Conservation (phyloP, 2,888 invertebrate genomes). For the Exephanes ischioxanthus region DNA sequence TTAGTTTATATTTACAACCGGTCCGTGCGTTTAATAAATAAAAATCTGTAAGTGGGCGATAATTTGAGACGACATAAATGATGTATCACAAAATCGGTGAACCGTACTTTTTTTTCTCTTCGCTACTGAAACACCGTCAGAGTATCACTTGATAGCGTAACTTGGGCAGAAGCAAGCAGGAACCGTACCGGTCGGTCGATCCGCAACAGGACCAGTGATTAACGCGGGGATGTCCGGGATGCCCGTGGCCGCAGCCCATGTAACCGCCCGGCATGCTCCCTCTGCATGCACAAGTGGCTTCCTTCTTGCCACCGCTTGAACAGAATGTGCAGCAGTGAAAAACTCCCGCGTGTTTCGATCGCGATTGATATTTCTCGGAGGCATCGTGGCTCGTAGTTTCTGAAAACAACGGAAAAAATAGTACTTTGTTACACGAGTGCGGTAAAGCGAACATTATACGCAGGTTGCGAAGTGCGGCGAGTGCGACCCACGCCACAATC, state of each 20-base stretch:
- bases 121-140: constrained; percentile 29
- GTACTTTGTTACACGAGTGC: too few species aligned
- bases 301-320: constrained; percentile 91
- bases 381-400: constrained; percentile 64
- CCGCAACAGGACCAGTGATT: constrained; percentile 95
- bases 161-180: constrained; percentile 69
- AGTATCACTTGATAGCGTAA: constrained; percentile 63
- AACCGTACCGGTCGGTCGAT: constrained; percentile 78
- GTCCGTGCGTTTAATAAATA: not conserved
- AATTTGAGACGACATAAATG: not conserved
- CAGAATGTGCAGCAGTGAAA: constrained; percentile 94
- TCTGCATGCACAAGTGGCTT: constrained; percentile 90
- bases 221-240: constrained; percentile 92
- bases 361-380: constrained; percentile 58
- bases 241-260: constrained; percentile 92
- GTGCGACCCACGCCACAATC: too few species aligned
- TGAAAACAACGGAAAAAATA: constrained; percentile 44
- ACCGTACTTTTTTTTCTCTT: not conserved
- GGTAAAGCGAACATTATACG: too few species aligned
- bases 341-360: constrained; percentile 88
- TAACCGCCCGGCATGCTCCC: constrained; percentile 90
- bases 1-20: constrained; percentile 6
- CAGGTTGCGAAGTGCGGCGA: too few species aligned
- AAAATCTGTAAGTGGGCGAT: constrained; percentile 11
- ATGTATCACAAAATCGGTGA: constrained; percentile 4